Conservation (phyloP, 1,140 invertebrate species). For the Aleiodes sp. region DNA sequence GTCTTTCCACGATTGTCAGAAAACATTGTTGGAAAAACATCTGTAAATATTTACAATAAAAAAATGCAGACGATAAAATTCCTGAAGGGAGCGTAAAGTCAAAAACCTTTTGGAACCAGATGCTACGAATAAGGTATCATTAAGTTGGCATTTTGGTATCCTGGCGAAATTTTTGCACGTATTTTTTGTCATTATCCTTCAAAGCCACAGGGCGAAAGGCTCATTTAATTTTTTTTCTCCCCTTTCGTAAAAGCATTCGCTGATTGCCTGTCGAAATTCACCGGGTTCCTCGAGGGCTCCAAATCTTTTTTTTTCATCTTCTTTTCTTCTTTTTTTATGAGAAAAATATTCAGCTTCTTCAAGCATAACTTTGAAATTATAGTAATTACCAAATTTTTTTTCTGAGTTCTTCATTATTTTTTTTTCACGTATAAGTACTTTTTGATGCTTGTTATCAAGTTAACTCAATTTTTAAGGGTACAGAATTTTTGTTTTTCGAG, state of each 20-base stretch:
- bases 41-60: neutral
- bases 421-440: too few species aligned
- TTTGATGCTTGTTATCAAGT: neutral
- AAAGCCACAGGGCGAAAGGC: neutral
- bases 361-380: neutral
- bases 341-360: neutral
- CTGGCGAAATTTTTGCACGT: neutral
- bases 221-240: slow-evolving; percentile 3
- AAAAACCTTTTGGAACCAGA: neutral
- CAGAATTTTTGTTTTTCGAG: neutral
- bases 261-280: neutral
- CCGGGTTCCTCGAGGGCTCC: neutral
- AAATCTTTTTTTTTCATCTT: neutral
- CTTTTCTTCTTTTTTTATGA: neutral
- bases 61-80: too few species aligned
- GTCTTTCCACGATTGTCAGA: too few species aligned
- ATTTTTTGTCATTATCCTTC: slow-evolving; percentile 4
- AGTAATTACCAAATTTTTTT: neutral
- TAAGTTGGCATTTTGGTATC: neutral
- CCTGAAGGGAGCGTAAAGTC: too few species aligned
- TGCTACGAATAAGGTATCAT: neutral
- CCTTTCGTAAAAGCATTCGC: neutral
- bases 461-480: neutral
- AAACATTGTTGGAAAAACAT: too few species aligned
- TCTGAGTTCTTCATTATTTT: too few species aligned